A percentile compares a stretch with the other conserved stretches of the same genome.
These are phyloP conservation scores for Tauraco erythrolophus DNA, from an alignment of 2,113 vertebrate genomes.

Conservation along the genomic window DNA sequence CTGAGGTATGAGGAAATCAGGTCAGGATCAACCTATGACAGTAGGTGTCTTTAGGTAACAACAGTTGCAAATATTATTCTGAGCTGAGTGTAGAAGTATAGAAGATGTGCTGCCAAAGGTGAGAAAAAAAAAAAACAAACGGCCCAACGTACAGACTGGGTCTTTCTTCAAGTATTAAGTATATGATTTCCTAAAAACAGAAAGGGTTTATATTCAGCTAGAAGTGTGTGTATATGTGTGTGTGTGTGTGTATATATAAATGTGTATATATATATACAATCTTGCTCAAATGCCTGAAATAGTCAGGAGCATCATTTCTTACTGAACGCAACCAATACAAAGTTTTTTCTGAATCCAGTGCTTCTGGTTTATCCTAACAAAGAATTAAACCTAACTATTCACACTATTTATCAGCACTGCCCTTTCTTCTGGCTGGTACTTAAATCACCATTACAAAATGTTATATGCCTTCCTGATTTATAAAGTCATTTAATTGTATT, in stretches of 20 bases:
- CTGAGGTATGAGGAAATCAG: not conserved
- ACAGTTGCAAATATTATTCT: not conserved
- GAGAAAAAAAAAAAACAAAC: not conserved
- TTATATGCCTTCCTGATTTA: not conserved
- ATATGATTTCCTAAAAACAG: not conserved
- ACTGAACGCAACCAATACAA: not conserved
- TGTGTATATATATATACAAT: not conserved
- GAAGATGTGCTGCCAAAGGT: not conserved
- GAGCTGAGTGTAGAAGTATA: not conserved
- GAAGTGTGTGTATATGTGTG: too few species aligned
- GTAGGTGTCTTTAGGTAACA: not conserved
- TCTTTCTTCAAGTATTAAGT: not conserved
- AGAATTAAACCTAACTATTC: not conserved
- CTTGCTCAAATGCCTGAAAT: not conserved
- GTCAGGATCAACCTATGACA: not conserved
- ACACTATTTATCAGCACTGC: not conserved
- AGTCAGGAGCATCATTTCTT: not conserved
- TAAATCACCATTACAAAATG: not conserved
- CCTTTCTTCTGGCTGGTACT: not conserved
- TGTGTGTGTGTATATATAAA: too few species aligned
- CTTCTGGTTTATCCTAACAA: not conserved
- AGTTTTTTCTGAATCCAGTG: not conserved
- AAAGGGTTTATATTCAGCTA: not conserved
- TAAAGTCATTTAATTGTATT: not conserved
- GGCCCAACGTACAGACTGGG: not conserved